Evolutionary conservation across 2,888 invertebrate species (phyloP), one percentile per base, ranked within the genome.

Genomic region (Caenorhabditis sinica): DNA sequence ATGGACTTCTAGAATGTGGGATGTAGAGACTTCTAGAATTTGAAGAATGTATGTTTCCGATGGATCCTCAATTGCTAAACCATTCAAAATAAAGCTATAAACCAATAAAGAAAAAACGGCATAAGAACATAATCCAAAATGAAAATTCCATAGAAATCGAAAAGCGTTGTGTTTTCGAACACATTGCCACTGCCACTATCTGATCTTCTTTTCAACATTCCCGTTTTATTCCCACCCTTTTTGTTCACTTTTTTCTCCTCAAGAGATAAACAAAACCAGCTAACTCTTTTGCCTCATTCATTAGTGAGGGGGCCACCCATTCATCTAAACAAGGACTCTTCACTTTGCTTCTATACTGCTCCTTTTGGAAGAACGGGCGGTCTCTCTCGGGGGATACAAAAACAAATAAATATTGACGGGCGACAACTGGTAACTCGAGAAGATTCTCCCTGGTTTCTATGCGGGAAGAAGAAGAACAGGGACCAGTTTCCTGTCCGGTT

Each of bases 361-460:
- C 77, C 13, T 45, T 40, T 20, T 33, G 40, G 23, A n/a, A 33
- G 23, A 68, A 68, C 51, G 17, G 51, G 66, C 11, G 51, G 66
- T 30, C 2, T 25, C 6, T 36, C 6, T 17, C 20, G 20, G 23
- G 51, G 23, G 40, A 56, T n/a, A 40, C 56, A 66, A 56, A 75
- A 58, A 66, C 75, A 75, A 75, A 75, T 58, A 75, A 49, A 68
- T 53, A 60, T 1, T 3, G 6, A n/a, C n/a, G n/a, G n/a, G n/a
- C n/a, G 56, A 66, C 74, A 74, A 75, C 76, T 76, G 68, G 76
- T 76, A 75, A 75, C 75, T 66, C 66, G 75, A 75, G 74, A 74
- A 53, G 17, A n/a, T 49, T 45, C 15, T 23, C 40, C 36, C 5
- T 40, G 2, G 33, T n/a, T n/a, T 40, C 9, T 40, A 15, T 51